A percentile compares a stretch with the other conserved stretches of the same genome.
phyloP scores from a whole-genome alignment of 2,113 vertebrate genomes.

The Phalacrocorax aristotelis region DNA sequence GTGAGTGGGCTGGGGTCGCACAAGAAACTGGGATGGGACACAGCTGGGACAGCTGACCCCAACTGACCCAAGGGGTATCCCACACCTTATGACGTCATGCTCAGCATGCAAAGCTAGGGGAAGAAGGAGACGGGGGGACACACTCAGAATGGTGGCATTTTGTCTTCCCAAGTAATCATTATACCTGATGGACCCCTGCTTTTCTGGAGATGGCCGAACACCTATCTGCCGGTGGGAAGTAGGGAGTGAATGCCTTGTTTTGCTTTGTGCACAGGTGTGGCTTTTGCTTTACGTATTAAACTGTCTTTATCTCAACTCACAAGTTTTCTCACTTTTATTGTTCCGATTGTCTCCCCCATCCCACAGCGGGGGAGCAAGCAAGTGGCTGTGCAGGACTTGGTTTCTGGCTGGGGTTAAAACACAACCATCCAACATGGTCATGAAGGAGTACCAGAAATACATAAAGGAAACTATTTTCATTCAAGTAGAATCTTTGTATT shows the following conservation, averaged over 20 bases:
- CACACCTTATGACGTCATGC: not conserved
- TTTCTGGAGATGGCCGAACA: not conserved
- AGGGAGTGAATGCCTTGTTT: not conserved
- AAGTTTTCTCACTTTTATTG: not conserved
- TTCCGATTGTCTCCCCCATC: not conserved
- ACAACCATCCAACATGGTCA: not conserved
- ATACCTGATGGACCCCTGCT: not conserved
- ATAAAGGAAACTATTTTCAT: not conserved
- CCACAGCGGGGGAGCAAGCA: not conserved
- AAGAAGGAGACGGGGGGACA: too few relatives aligned
- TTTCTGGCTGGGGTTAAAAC: not conserved
- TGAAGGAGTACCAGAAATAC: not conserved
- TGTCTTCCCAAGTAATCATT: not conserved
- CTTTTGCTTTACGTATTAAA: not conserved
- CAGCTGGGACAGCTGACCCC: not conserved
- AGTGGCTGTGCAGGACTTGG: not conserved
- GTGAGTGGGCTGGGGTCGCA: not conserved
- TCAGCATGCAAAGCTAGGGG: not conserved
- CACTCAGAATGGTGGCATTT: accelerated
- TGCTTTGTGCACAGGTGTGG: not conserved
- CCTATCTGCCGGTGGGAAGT: accelerated
- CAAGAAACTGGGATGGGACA: not conserved
- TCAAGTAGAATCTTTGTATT: not conserved
- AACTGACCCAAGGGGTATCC: not conserved
- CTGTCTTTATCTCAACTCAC: not conserved